Evolutionary conservation across 53 echinoderm and acorn worm species (phyloP).

Genomic region (Hippasteria phrygiana): DNA sequence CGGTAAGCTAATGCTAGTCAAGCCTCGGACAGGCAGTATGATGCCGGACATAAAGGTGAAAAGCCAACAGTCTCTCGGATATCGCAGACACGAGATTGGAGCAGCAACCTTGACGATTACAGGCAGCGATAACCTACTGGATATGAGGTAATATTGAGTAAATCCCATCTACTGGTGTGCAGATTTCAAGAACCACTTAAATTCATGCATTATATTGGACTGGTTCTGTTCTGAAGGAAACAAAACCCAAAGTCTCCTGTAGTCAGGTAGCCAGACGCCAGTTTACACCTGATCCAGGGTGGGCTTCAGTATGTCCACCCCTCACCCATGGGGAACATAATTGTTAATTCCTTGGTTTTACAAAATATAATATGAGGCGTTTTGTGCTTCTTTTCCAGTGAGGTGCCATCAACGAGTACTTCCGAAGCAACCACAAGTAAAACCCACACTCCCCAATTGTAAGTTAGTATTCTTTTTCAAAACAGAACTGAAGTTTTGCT

Average conservation of each 20-base stretch:
- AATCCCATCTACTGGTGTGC: too few relatives aligned
- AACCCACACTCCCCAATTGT: constrained; percentile 11
- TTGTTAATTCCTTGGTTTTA: too few relatives aligned
- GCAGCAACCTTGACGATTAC: constrained; percentile 74
- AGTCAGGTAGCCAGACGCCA: too few relatives aligned
- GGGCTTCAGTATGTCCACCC: too few relatives aligned
- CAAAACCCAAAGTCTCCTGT: too few relatives aligned
- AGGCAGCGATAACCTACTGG: constrained; percentile 68
- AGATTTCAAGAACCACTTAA: too few relatives aligned
- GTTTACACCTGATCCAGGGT: too few relatives aligned
- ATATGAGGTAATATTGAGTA: constrained; percentile 49
- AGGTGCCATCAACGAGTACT: background rate
- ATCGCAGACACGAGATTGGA: constrained; percentile 74
- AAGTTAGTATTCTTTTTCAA: constrained; percentile 15
- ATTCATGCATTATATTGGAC: too few relatives aligned
- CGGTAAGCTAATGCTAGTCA: constrained; percentile 83
- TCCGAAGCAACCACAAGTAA: background rate
- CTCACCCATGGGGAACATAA: too few relatives aligned
- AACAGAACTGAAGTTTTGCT: background rate
- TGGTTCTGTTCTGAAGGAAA: too few relatives aligned
- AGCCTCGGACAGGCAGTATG: constrained; percentile 81
- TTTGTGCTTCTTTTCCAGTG: constrained; percentile 41
- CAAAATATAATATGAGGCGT: background rate
- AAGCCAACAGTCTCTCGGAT: constrained; percentile 55
- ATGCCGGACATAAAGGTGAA: constrained; percentile 82